Evolutionary conservation across 1,140 invertebrate genomes (phyloP), one percentile per base, ranked within the genome.

Genomic region (Lucilia sericata): DNA sequence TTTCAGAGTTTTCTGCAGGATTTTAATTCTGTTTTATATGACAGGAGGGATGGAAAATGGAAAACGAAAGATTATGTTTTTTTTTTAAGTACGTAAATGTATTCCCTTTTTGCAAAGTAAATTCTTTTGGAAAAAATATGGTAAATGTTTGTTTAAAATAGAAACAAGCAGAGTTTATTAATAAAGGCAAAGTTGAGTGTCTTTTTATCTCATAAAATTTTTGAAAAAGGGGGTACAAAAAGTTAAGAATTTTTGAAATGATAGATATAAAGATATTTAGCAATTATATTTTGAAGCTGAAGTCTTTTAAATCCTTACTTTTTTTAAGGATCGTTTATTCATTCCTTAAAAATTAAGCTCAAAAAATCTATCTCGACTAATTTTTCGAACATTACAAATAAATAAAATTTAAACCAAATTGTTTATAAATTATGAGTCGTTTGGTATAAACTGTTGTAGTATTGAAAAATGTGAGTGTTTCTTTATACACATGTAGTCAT

Each of bases 381-480:
- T 55, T 55, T n/a, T 12, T 4, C 17, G 14, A n/a, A 2, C 51
- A 55, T 55, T 55, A 55, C 51, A 55, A 55, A 17, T 12, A 55
- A 55, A 42, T 8, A 42, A 42, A 42, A 60, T 60, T n/a, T 5
- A 17, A 60, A 7, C 5, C 21, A 21, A 70, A 5, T 70, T 70
- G 21, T 70, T 70, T 70, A 70, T 70, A 70, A 70, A 70, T 70
- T 70, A 70, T 70, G 65, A 70, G 5, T 70, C 21, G 19, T 7
- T 25, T 70, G 21, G n/a, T 10, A 5, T 70, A 70, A 70, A 70
- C 25, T 70, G 65, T 70, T 70, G 65, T 70, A 21, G 65, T 70
- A 70, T 70, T 80, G 76, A 80, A 80, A 51, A 51, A 80, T 80
- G 76, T 80, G 76, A 80, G 47, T 80, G 42, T 80, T 49, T 9